A percentile compares a stretch with the other conserved stretches of the same genome.
Evolutionary conservation across 2,888 invertebrate species (phyloP).

Genomic region (Lasius fuliginosus): DNA sequence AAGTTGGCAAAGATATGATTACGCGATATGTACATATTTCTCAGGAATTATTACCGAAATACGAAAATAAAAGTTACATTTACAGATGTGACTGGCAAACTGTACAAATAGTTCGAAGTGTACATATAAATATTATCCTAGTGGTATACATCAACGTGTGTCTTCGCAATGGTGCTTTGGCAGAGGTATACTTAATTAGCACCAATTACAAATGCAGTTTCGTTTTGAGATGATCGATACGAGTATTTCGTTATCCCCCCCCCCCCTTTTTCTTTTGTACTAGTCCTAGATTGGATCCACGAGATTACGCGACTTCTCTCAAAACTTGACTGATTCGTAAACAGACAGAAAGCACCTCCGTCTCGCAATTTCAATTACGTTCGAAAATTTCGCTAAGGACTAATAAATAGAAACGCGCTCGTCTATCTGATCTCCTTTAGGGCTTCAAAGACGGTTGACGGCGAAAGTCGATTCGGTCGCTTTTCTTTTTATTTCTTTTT

Average conservation of each 20-base stretch:
- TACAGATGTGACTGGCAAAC: constrained; percentile 69
- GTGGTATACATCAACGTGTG: constrained; percentile 73
- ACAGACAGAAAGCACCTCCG: not conserved
- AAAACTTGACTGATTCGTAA: constrained; percentile 16
- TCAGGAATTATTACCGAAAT: constrained; percentile 47
- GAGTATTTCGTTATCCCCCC: constrained; percentile 55
- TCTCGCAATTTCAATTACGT: constrained; percentile 31
- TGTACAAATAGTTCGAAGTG: constrained; percentile 68
- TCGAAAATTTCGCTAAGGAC: constrained; percentile 66
- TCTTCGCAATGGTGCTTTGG: constrained; percentile 78
- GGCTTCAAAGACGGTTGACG: constrained; percentile 28
- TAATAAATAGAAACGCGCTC: constrained; percentile 69
- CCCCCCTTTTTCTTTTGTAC: constrained; percentile 61
- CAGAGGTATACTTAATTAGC: constrained; percentile 78
- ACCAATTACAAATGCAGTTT: constrained; percentile 75
- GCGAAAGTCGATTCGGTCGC: constrained; percentile 60
- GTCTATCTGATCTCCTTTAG: constrained; percentile 25
- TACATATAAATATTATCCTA: constrained; percentile 79
- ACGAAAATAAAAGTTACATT: constrained; percentile 55
- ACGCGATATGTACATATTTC: constrained; percentile 38
- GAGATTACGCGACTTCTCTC: not conserved
- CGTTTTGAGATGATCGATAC: constrained; percentile 69
- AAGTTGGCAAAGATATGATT: not conserved
- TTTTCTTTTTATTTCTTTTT: constrained; percentile 38
- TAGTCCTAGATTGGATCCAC: constrained; percentile 56